These are phyloP conservation scores for Onychomys arenicola DNA, from an alignment of 2,797 vertebrate species.

Conservation along the genomic window DNA sequence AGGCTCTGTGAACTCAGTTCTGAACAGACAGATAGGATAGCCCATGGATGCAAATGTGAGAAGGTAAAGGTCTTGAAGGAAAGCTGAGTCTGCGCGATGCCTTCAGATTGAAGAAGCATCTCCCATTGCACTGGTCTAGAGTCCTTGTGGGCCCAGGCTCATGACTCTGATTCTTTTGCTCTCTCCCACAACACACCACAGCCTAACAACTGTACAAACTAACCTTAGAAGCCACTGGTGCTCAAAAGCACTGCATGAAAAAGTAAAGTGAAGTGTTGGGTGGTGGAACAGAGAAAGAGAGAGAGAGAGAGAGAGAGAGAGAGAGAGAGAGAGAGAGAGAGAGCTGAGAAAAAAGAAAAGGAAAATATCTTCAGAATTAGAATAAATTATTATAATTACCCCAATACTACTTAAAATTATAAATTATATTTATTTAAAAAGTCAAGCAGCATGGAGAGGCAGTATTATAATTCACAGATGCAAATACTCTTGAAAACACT, in stretches of 20 bases:
- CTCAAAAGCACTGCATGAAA: not conserved
- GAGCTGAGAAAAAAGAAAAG: not conserved
- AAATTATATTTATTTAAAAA: conserved; percentile 14
- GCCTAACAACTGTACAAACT: not conserved
- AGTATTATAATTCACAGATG: not conserved
- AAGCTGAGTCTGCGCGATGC: not conserved
- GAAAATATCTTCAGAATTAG: not conserved
- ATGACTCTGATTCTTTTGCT: not conserved
- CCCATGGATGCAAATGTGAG: not conserved
- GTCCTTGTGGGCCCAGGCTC: accelerated
- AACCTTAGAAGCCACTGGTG: not conserved
- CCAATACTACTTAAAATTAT: conserved; percentile 11
- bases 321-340: too few relatives aligned
- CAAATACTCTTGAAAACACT: conserved; percentile 7
- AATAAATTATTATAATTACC: not conserved
- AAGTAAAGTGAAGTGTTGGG: not conserved
- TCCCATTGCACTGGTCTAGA: not conserved
- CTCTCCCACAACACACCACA: not conserved
- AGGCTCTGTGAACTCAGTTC: not conserved
- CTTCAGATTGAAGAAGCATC: not conserved
- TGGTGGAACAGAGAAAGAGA: too few relatives aligned
- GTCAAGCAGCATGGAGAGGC: not conserved
- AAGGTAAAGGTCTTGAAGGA: not conserved
- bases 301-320: too few relatives aligned
- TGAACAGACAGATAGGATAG: not conserved